These are phyloP conservation scores for Steinernema scapterisci DNA, from an alignment of 2,888 invertebrate genomes.

Conservation along the genomic window DNA sequence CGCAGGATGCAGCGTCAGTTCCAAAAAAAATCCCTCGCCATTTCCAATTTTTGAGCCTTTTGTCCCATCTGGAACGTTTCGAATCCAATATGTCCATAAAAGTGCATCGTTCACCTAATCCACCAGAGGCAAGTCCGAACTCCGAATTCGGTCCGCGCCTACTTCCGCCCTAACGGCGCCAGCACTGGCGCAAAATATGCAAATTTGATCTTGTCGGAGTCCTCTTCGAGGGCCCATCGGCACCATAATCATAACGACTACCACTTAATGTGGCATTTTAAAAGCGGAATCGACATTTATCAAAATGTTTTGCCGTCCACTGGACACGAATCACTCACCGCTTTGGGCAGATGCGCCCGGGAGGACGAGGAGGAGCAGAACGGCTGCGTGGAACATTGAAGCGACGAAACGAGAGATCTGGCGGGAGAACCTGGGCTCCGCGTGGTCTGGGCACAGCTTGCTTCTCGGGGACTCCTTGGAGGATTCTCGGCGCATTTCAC, in stretches of 20 bases:
- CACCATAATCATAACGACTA: conserved; percentile 6
- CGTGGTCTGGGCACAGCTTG: neutral
- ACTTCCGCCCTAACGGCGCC: neutral
- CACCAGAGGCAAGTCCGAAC: neutral
- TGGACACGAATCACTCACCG: neutral
- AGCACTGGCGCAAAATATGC: neutral
- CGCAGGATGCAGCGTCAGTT: too few relatives aligned
- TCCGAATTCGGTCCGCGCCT: neutral
- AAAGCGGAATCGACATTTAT: neutral
- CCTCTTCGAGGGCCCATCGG: conserved; percentile 8
- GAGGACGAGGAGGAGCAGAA: neutral
- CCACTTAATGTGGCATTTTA: neutral
- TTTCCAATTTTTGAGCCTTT: neutral
- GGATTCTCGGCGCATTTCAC: conserved; percentile 2
- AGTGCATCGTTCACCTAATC: conserved; percentile 4
- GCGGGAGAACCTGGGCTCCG: neutral
- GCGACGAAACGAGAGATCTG: neutral
- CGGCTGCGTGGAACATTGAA: neutral
- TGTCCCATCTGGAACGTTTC: neutral
- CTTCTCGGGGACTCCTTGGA: neutral
- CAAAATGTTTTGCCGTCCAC: neutral
- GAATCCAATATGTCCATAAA: neutral
- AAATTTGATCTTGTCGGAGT: conserved; percentile 12
- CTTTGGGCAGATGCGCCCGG: neutral
- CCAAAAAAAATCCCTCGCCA: too few relatives aligned